A percentile compares a stretch with the other conserved stretches of the same genome.
Conservation (phyloP, 2,113 vertebrate species). For the Isurus oxyrinchus region DNA sequence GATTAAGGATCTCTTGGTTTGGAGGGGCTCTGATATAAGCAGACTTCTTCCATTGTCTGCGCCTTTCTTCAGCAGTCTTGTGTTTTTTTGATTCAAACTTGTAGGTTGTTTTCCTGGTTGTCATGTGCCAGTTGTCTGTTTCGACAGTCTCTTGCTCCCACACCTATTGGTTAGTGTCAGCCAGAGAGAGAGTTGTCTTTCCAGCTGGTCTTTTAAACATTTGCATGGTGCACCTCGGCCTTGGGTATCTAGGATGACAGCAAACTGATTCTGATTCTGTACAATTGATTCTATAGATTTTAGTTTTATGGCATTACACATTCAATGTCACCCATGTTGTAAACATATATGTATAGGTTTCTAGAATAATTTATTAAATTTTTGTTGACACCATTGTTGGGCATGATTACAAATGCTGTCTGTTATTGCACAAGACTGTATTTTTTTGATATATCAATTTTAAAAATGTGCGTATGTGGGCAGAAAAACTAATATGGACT, state of each 20-base stretch:
- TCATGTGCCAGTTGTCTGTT: too few species aligned
- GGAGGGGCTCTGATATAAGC: too few species aligned
- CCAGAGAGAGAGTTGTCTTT: too few species aligned
- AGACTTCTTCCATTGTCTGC: too few species aligned
- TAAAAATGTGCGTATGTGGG: neutral
- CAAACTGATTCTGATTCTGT: neutral
- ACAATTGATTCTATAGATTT: neutral
- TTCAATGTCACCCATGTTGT: neutral
- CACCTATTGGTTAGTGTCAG: too few species aligned
- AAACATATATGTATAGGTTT: neutral
- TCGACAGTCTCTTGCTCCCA: too few species aligned
- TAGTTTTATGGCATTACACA: neutral
- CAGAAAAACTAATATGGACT: neutral
- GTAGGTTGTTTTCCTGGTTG: too few species aligned
- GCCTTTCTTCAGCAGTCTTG: too few species aligned
- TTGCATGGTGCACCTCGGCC: too few species aligned
- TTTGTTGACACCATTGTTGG: neutral
- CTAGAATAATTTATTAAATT: neutral
- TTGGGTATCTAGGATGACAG: neutral
- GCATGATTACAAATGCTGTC: neutral
- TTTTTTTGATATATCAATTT: neutral
- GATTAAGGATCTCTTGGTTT: too few species aligned
- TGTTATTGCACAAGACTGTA: neutral
- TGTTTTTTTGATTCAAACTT: too few species aligned
- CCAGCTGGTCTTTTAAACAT: too few species aligned